These are phyloP conservation scores for Hylaea fasciaria DNA, from an alignment of 2,888 invertebrate species.

Conservation along the genomic window DNA sequence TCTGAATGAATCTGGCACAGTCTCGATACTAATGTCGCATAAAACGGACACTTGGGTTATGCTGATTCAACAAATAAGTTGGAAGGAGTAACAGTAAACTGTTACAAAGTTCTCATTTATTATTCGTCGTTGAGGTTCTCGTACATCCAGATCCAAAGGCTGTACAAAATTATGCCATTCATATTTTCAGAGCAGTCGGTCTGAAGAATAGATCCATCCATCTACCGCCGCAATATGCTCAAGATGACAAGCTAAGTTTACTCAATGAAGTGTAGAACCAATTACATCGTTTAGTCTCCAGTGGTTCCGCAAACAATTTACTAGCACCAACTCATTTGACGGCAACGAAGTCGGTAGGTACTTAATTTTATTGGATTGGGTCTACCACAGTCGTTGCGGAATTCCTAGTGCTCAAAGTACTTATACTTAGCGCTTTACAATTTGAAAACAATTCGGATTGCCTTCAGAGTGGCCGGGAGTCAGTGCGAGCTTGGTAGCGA, in stretches of 20 bases:
- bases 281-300: background rate
- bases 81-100: too few species aligned
- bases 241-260: background rate
- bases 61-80: too few species aligned
- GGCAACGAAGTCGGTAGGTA: constrained; percentile 7
- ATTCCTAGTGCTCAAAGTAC: constrained; percentile 34
- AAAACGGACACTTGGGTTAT: too few species aligned
- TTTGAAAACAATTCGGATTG: constrained; percentile 39
- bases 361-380: constrained; percentile 37
- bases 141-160: too few species aligned
- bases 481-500: constrained; percentile 37
- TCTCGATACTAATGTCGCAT: too few species aligned
- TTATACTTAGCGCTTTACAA: constrained; percentile 40
- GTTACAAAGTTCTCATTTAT: too few species aligned
- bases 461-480: constrained; percentile 16
- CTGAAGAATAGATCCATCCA: too few species aligned
- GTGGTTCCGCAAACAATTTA: constrained; percentile 18
- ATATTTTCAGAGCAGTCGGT: too few species aligned
- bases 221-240: too few species aligned
- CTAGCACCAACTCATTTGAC: constrained; percentile 19
- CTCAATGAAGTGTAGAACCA: constrained; percentile 5
- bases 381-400: constrained; percentile 34
- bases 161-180: too few species aligned
- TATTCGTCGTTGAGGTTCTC: too few species aligned
- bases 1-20: background rate